Evolutionary conservation across 2,888 invertebrate species (phyloP).

Genomic region (Panopea generosa): DNA sequence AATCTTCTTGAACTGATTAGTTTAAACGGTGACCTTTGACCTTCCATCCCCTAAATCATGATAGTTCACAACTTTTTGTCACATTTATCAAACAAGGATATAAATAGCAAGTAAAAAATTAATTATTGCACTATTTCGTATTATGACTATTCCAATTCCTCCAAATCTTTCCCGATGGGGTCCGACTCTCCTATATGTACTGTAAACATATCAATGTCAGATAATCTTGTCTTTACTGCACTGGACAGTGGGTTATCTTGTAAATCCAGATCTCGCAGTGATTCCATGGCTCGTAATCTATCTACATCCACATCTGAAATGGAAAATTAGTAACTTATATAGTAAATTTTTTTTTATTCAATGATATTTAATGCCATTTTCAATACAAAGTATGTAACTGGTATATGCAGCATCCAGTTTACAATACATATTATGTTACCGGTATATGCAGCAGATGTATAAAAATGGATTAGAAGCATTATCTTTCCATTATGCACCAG

Average conservation of each 20-base stretch:
- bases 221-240: conserved; percentile 60
- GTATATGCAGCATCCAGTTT: not conserved
- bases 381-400: too few relatives aligned
- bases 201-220: conserved; percentile 47
- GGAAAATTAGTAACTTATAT: too few relatives aligned
- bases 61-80: too few relatives aligned
- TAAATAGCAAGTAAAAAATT: too few relatives aligned
- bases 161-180: conserved; percentile 46
- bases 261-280: conserved; percentile 71
- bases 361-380: too few relatives aligned
- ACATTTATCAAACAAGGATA: too few relatives aligned
- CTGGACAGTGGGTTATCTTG: conserved; percentile 75
- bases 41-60: too few relatives aligned
- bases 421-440: not conserved
- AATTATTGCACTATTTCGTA: not conserved
- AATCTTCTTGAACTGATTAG: too few relatives aligned
- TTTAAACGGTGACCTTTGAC: too few relatives aligned
- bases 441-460: not conserved
- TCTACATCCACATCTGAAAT: conserved; percentile 73
- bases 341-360: too few relatives aligned
- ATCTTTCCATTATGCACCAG: too few relatives aligned
- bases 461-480: too few relatives aligned
- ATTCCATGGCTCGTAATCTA: conserved; percentile 67
- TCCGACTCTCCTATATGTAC: conserved; percentile 51
- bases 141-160: conserved; percentile 50